These are phyloP conservation scores for Orientallactaga sibirica DNA, from an alignment of 2,797 vertebrate genomes.

Conservation along the genomic window DNA sequence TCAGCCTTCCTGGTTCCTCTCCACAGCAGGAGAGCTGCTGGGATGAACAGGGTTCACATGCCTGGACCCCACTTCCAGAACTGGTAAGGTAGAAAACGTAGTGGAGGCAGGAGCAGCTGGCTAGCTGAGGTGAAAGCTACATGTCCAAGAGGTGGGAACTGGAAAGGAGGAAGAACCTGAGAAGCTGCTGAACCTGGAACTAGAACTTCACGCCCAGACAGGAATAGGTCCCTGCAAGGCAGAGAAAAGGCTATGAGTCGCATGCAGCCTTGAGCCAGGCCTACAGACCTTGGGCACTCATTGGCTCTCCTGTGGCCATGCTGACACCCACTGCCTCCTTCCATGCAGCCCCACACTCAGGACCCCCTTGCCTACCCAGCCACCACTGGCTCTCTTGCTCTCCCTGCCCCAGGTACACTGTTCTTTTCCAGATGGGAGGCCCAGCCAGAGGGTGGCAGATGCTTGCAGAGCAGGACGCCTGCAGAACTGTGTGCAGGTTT, in stretches of 20 bases:
- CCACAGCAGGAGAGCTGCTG: not conserved
- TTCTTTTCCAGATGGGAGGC: not conserved
- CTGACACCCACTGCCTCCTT: not conserved
- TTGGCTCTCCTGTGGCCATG: not conserved
- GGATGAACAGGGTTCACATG: not conserved
- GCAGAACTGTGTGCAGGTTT: not conserved
- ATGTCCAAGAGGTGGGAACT: accelerated
- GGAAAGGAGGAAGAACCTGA: not conserved
- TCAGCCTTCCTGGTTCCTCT: not conserved
- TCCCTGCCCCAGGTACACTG: not conserved
- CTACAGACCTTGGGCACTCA: not conserved
- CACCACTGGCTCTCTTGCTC: not conserved
- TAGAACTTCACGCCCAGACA: not conserved
- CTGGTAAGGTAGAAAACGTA: not conserved
- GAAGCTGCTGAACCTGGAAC: not conserved
- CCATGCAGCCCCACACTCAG: not conserved
- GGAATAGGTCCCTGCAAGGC: not conserved
- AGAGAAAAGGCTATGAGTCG: not conserved
- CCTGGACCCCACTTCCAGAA: not conserved
- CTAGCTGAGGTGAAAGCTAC: not conserved
- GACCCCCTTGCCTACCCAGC: not conserved
- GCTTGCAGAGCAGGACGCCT: not conserved
- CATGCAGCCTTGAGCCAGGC: not conserved
- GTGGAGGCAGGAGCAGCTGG: not conserved
- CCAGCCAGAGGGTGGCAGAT: not conserved